phyloP scores from a whole-genome alignment of 2,888 invertebrate genomes.

The Troglohyphantes excavatus region DNA sequence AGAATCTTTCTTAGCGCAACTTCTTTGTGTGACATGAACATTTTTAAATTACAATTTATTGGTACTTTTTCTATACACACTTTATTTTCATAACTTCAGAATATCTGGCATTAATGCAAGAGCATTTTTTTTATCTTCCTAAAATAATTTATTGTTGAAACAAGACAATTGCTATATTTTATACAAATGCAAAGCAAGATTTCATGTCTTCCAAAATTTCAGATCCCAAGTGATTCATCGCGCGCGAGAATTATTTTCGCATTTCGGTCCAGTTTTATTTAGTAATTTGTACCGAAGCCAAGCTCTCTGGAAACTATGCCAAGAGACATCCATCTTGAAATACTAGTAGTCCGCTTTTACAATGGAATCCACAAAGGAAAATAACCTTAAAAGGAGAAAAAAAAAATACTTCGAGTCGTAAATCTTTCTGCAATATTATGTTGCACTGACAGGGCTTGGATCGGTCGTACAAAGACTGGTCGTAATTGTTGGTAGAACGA shows the following conservation, averaged over 20 bases:
- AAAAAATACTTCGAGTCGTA: background rate
- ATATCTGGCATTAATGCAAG: too few relatives aligned
- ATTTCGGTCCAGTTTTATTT: background rate
- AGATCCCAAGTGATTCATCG: background rate
- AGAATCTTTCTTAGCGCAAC: too few relatives aligned
- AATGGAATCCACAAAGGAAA: background rate
- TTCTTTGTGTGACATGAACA: too few relatives aligned
- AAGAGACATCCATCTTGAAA: conserved; percentile 25
- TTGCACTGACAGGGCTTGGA: background rate
- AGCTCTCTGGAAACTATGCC: conserved; percentile 22
- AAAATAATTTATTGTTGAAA: too few relatives aligned
- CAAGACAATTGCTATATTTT: background rate
- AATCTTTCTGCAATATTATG: background rate
- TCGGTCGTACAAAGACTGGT: background rate
- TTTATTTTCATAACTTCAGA: too few relatives aligned
- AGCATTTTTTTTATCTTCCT: too few relatives aligned
- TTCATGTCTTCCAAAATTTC: background rate
- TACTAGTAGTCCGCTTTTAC: background rate
- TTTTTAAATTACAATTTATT: too few relatives aligned
- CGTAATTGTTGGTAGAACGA: too few relatives aligned
- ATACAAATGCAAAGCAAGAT: background rate
- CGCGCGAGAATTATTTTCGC: background rate
- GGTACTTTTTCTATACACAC: too few relatives aligned
- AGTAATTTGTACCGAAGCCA: conserved; percentile 37
- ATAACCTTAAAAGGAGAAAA: background rate